Evolutionary conservation across 2,888 invertebrate genomes (phyloP), one percentile per base, ranked within the genome.

Genomic region (Oscheius sp.): DNA sequence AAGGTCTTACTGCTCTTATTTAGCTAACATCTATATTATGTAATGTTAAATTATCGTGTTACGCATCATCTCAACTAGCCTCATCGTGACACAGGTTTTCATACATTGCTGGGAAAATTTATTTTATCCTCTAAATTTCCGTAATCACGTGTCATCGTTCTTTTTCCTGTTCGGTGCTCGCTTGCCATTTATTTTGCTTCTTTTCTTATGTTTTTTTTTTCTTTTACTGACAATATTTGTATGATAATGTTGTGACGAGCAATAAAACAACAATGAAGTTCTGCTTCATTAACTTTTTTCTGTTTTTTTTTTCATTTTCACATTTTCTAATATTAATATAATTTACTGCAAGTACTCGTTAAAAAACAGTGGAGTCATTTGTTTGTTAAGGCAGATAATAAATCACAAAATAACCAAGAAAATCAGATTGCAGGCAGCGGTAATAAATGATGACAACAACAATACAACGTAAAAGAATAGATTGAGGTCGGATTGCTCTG

Each of bases 121-220:
- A 32, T 22, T 33, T 22, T 12, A 14, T 32, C 20, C 22, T 17
- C 32, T 24, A 32, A 33, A 33, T n/a, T 54, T 54, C 44, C 59
- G 59, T 59, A 41, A 44, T 59, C 8, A 59, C 59, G 59, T 59
- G 59, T 59, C 59, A 59, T 59, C 59, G 59, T 59, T 44, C 59
- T 41, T 32, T 54, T 54, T 59, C 59, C 44, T 44, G 59, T 44
- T 59, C 59, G 59, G 59, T 59, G 59, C 59, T 59, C 59, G 28
- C 59, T 59, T 59, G 59, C 59, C 59, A 59, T 59, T n/a, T n/a
- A n/a, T n/a, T n/a, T 20, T 59, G 59, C 12, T 44, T 44, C 12
- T 22, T 56, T 20, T 38, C 38, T 12, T 36, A 20, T 56, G 17
- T 56, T 36, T 36, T n/a, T n/a, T n/a, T n/a, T n/a, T n/a, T n/a